phyloP scores from a whole-genome alignment of 1,140 invertebrate genomes.

The Ips typographus region DNA sequence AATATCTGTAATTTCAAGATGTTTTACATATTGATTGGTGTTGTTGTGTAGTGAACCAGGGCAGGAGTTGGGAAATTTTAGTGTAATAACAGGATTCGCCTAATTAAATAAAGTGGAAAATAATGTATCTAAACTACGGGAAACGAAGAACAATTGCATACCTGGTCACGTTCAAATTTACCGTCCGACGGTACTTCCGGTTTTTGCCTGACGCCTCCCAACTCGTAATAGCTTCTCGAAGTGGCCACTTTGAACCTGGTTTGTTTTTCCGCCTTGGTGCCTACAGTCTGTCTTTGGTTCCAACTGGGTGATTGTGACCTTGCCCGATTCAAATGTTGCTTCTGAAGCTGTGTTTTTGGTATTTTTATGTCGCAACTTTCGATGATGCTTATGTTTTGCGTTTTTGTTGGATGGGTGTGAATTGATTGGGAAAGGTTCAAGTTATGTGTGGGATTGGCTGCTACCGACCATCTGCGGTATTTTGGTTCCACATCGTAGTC shows the following conservation, averaged over 20 bases:
- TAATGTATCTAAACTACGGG: slow-evolving; percentile 6
- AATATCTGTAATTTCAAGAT: not conserved
- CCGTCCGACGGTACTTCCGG: slow-evolving; percentile 43
- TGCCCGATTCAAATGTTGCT: slow-evolving; percentile 42
- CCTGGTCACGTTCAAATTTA: slow-evolving; percentile 45
- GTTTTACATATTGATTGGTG: not conserved
- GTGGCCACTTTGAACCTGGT: slow-evolving; percentile 41
- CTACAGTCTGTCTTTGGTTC: slow-evolving; percentile 43
- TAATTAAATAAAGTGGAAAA: slow-evolving; percentile 16
- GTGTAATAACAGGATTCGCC: not conserved
- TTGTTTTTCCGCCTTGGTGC: slow-evolving; percentile 33
- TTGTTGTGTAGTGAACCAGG: not conserved
- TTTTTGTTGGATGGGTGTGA: slow-evolving; percentile 25
- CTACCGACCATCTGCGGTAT: slow-evolving; percentile 47
- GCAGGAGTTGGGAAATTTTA: not conserved
- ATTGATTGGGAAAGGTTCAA: slow-evolving; percentile 10
- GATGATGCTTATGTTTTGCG: slow-evolving; percentile 36
- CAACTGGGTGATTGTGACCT: slow-evolving; percentile 49
- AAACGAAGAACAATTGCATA: slow-evolving; percentile 36
- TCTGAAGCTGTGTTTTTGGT: slow-evolving; percentile 43
- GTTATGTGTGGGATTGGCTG: slow-evolving; percentile 37
- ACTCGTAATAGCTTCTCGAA: slow-evolving; percentile 48
- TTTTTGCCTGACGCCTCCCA: slow-evolving; percentile 45
- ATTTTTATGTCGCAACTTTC: slow-evolving; percentile 47
- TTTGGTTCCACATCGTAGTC: slow-evolving; percentile 47